Percentiles rank a stretch among this genome's conserved stretches.
Evolutionary conservation across 2,888 invertebrate genomes (phyloP).

Genomic region (Seira sanloemensis): DNA sequence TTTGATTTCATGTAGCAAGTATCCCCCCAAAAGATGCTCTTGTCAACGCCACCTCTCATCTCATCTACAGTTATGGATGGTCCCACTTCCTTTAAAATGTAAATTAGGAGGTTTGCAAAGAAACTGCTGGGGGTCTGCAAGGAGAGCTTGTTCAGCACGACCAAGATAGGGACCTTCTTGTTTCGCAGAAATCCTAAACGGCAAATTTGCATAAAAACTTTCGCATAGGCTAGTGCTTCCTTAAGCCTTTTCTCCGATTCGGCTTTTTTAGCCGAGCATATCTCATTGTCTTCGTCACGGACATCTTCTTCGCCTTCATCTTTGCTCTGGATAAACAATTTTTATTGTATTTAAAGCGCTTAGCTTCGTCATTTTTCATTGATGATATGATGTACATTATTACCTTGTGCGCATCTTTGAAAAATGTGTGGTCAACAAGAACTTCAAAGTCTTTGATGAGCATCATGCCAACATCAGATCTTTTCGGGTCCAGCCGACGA

Average conservation of each 20-base stretch:
- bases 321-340: not conserved
- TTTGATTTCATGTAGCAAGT: not conserved
- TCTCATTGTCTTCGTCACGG: not conserved
- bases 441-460: not conserved
- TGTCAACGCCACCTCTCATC: not conserved
- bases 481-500: not conserved
- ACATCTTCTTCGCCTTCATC: not conserved
- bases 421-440: not conserved
- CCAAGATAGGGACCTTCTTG: not conserved
- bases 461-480: not conserved
- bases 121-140: slow-evolving; percentile 6
- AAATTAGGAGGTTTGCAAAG: slow-evolving; percentile 32
- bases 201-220: slow-evolving; percentile 30
- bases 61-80: not conserved
- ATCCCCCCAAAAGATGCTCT: not conserved
- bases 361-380: not conserved
- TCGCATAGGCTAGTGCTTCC: slow-evolving; percentile 13
- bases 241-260: not conserved
- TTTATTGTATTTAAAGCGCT: not conserved
- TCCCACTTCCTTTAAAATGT: slow-evolving; percentile 26
- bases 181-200: not conserved
- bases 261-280: not conserved
- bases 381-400: not conserved
- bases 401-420: not conserved
- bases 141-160: slow-evolving; percentile 8